Conservation (phyloP, 2,113 vertebrate genomes). For the Taurulus bubalis region DNA sequence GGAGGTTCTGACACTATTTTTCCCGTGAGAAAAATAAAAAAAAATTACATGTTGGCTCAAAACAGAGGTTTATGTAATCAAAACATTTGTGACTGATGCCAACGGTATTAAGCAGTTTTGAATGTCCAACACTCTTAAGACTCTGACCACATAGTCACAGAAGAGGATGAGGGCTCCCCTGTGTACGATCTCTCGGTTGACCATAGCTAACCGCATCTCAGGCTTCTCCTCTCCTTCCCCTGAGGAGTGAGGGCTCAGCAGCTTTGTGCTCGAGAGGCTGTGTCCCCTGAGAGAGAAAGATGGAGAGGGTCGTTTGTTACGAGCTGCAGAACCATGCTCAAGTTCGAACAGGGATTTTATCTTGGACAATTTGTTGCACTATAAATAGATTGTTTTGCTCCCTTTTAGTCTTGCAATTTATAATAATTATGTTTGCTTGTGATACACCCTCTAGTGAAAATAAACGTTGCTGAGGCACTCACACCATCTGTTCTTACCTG, state of each 20-base stretch:
- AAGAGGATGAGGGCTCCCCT: constrained; percentile 96
- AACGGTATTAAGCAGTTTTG: neutral
- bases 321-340: neutral
- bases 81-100: neutral
- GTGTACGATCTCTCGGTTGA: constrained; percentile 94
- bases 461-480: neutral
- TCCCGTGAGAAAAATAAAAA: neutral
- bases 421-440: neutral
- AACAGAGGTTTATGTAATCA: neutral
- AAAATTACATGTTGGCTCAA: neutral
- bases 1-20: constrained; percentile 95
- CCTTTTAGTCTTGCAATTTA: neutral
- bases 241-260: constrained; percentile 89
- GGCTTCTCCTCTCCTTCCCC: constrained; percentile 82
- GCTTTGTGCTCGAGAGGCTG: constrained; percentile 92
- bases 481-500: constrained; percentile 77
- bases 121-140: neutral
- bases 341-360: neutral
- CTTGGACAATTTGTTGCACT: neutral
- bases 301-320: neutral
- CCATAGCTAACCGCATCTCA: constrained; percentile 86
- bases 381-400: neutral
- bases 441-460: neutral
- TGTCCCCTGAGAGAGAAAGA: constrained; percentile 83
- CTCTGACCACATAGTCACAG: constrained; percentile 96